phyloP scores from a whole-genome alignment of 2,113 vertebrate genomes.

The Heteronetta atricapilla region DNA sequence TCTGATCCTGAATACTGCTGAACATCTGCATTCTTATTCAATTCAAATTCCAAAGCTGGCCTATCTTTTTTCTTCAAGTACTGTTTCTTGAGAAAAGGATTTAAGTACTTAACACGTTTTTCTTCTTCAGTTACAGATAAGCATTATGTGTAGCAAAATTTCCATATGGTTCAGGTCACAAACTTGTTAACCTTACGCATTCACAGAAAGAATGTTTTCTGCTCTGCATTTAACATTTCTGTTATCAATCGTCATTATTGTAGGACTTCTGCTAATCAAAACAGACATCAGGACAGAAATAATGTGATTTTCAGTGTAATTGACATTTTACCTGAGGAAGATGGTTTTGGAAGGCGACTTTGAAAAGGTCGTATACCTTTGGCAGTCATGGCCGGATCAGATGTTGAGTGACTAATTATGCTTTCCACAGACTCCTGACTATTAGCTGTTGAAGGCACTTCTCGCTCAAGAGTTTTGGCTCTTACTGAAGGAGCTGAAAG shows the following conservation, averaged over 20 bases:
- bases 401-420: conserved; percentile 80
- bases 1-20: conserved; percentile 1
- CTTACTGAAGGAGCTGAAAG: conserved; percentile 61
- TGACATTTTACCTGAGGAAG: conserved; percentile 82
- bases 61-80: not conserved
- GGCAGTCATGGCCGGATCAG: conserved; percentile 78
- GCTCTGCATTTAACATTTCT: conserved; percentile 37
- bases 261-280: conserved; percentile 34
- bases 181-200: conserved; percentile 45
- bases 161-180: conserved; percentile 23
- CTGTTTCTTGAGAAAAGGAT: conserved; percentile 14
- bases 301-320: conserved; percentile 39
- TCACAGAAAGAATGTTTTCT: conserved; percentile 19
- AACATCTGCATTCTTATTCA: not conserved
- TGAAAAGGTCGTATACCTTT: conserved; percentile 69
- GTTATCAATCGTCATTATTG: conserved; percentile 37
- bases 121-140: conserved; percentile 1
- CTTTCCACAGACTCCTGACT: conserved; percentile 62
- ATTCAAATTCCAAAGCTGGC: not conserved
- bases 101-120: conserved; percentile 1
- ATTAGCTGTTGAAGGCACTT: conserved; percentile 85
- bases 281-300: conserved; percentile 15
- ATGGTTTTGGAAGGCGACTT: conserved; percentile 80
- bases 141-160: conserved; percentile 30
- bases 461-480: conserved; percentile 81